phyloP scores from a whole-genome alignment of 2,797 vertebrate species.

The Sus cebifrons region DNA sequence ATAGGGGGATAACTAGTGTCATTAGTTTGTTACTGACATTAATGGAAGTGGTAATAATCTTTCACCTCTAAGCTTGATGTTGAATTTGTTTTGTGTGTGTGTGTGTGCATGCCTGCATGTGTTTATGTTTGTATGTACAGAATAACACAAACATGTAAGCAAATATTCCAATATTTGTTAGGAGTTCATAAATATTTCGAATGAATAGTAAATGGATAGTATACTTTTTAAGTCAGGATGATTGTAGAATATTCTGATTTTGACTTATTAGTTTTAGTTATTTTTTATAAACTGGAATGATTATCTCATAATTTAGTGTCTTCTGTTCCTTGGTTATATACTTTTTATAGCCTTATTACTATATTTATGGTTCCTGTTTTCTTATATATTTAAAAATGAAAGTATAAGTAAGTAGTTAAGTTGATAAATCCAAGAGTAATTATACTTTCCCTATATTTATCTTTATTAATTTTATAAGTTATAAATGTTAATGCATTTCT shows the following conservation, averaged over 20 bases:
- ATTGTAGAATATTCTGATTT: background rate
- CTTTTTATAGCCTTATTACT: constrained; percentile 13
- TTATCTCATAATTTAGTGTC: background rate
- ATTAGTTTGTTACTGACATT: background rate
- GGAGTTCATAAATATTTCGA: background rate
- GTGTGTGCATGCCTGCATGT: background rate
- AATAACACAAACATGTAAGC: background rate
- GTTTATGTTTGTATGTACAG: background rate
- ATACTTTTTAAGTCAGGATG: background rate
- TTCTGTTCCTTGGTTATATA: background rate
- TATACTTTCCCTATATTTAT: background rate
- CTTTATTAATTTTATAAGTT: constrained; percentile 6
- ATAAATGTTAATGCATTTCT: background rate
- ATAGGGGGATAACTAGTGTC: background rate
- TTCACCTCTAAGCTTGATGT: background rate
- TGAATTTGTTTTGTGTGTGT: background rate
- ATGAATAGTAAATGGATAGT: background rate
- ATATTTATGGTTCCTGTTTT: background rate
- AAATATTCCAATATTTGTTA: background rate
- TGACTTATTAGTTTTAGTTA: background rate
- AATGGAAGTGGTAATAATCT: background rate
- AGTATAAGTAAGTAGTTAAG: background rate
- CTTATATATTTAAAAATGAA: background rate
- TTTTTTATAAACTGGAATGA: background rate
- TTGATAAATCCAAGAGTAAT: background rate